Evolutionary conservation across 2,888 invertebrate species (phyloP), one percentile per base, ranked within the genome.

Genomic region (Epirrhoe alternata): DNA sequence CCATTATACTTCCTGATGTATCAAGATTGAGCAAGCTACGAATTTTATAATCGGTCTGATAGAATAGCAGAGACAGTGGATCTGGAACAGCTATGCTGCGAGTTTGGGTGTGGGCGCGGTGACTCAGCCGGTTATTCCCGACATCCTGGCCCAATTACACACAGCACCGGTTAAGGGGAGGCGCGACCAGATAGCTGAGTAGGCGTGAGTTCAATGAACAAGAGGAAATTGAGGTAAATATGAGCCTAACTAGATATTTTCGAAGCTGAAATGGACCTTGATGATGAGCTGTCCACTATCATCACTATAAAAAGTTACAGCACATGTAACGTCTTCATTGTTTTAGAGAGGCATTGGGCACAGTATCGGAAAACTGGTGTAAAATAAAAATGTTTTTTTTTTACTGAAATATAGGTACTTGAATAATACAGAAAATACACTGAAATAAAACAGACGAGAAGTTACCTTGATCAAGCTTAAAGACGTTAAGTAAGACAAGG

Each of bases 121-220:
- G 89, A 90, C 74, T 90, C 89, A 89, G 79, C 72, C 85, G 86
- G 88, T 87, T 89, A 90, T 90, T 89, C 89, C 87, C 85, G 87
- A 88, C 89, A 85, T 89, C 87, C 87, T 88, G 89, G 80, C 87
- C 84, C 86, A 86, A 87, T 88, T 89, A 85, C 83, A 78, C 72
- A 71, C 74, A 69, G 75, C 75, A 74, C 78, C 77, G 69, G 80
- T 86, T 88, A 89, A 87, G 86, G 88, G 74, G 81, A 77, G 72
- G 83, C 73, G 53, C 35, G 24, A 33, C 73, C 64, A 56, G 35
- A 58, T 58, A 55, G 61, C 45, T 59, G 53, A 62, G 55, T 63
- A 55, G 51, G 66, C 59, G 58, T 49, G 60, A 56, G 64, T 60
- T 60, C 64, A 65, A 55, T 38, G 64, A 38, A 60, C 64, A 53